Base-by-base conservation (phyloP, 2,797 vertebrate species). In the Scomberomorus guttatus region DNA sequence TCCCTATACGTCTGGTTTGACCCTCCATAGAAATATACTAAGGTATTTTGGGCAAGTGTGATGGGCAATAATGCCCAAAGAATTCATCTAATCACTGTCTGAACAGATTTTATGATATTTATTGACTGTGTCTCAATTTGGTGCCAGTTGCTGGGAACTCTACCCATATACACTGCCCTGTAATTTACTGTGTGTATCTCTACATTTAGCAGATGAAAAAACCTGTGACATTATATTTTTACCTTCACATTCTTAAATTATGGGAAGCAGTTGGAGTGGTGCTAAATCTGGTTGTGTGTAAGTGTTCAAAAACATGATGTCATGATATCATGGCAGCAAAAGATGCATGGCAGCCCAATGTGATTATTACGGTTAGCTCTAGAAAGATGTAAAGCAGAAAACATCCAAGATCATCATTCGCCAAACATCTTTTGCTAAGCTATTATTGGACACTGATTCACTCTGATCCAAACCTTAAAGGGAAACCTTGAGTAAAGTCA, bases 401-500 rank as follows among this genome's bases (percentile, higher is more conserved):
- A 63, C 39, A 74, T 71, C 44, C 9, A 15, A 22, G 25, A 69
- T 34, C 69, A 22, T 80, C 60, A 54, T 80, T 76, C 34, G 46
- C 59, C 22, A 64, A 73, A 76, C 60, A 77, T 75, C 27, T 34
- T 69, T 56, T 37, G 10, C 72, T 64, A 10, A 54, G 44, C 58
- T 82, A 27, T 82, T 61, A 65, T 32, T 79, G 59, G 77, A 73
- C 50, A 27, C 50, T 25, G 48, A 54, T 61, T 75, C 24, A 59
- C n/a, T 68, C 39, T 56, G 77, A 75, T 76, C 59, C 64, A 87
- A 74, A 85, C 32, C 24, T 57, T 59, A 32, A 79, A 37, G 44
- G 24, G 29, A 77, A 78, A 56, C 76, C 85, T 82, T 82, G 77
- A 83, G 59, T 64, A 61, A 75, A 81, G 69, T 77, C 65, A 60